Base-by-base conservation (phyloP, 1,140 invertebrate genomes). In the Mercenaria mercenaria region DNA sequence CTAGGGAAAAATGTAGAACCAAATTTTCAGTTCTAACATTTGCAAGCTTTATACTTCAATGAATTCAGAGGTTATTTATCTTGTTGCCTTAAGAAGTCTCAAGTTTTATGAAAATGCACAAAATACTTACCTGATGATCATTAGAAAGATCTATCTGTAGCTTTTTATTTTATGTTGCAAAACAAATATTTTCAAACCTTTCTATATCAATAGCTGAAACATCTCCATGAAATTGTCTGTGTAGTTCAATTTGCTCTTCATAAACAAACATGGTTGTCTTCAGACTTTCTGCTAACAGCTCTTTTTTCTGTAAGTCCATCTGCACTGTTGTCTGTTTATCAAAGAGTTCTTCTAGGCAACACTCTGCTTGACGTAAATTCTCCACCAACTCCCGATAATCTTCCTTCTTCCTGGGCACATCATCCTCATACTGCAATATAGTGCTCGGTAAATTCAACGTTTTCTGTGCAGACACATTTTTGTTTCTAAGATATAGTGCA, bases 301-400 rank as follows among this genome's bases (percentile, higher is more conserved):
- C 52, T 18, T 64, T 67, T 4, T 50, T n/a, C 18, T 39, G 39
- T n/a, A 88, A 37, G 15, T 18, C 29, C 3, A n/a, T 20, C 52
- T 80, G 41, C 50, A 69, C 4, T 6, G 52, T 34, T 15, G 32
- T 29, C 43, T 81, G 56, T 11, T 67, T 20, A 0, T 80, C 61
- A 26, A 34, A 79, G 29, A 88, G 29, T 1, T 34, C 8, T 6
- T 56, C 52, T 13, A 88, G 64, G 15, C 32, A 20, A 15, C 0
- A 0, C 56, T 88, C 86, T n/a, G 64, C 67, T 15, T n/a, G 41
- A 26, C 69, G 64, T 50, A 85, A 47, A 20, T 37, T 18, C 26
- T 85, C 69, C 0, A 74, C 41, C 23, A 85, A 34, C 47, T 85
- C 83, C n/a, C 83, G n/a, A 39, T 74, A 85, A 26, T 85, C 83